Percentiles rank a stretch among this genome's conserved stretches.
phyloP scores from a whole-genome alignment of 2,113 vertebrate genomes.

The Gnathonemus echidnorhynchus region DNA sequence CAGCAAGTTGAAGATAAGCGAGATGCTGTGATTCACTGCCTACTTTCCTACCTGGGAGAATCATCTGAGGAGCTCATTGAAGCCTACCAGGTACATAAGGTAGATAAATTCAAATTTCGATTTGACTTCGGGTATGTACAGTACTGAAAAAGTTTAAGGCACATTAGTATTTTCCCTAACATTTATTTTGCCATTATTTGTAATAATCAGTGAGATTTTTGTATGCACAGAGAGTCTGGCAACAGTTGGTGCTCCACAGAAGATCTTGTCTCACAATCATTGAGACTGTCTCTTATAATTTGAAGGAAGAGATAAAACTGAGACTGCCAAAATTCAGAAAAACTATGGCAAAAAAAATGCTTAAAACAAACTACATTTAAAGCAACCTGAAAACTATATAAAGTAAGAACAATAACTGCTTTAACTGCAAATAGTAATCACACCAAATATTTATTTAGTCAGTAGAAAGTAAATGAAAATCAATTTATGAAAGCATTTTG shows the following conservation, averaged over 20 bases:
- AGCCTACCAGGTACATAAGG: constrained; percentile 19
- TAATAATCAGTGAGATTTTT: not conserved
- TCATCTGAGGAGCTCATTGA: constrained; percentile 22
- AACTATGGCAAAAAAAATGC: too few species aligned
- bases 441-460: not conserved
- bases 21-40: constrained; percentile 21
- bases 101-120: not conserved
- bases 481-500: constrained; percentile 10
- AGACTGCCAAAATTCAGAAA: too few species aligned
- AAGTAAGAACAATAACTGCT: not conserved
- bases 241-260: too few species aligned
- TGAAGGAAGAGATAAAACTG: too few species aligned
- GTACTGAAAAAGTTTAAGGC: not conserved
- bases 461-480: not conserved
- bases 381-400: too few species aligned
- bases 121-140: not conserved
- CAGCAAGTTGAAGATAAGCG: constrained; percentile 13
- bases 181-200: constrained; percentile 1
- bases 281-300: too few species aligned
- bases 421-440: constrained; percentile 13
- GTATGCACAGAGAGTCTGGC: too few species aligned
- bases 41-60: constrained; percentile 11
- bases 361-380: too few species aligned
- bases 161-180: not conserved
- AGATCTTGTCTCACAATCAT: too few species aligned